These are phyloP conservation scores for Xerus rutilus DNA, from an alignment of 2,797 vertebrate species.

Conservation along the genomic window DNA sequence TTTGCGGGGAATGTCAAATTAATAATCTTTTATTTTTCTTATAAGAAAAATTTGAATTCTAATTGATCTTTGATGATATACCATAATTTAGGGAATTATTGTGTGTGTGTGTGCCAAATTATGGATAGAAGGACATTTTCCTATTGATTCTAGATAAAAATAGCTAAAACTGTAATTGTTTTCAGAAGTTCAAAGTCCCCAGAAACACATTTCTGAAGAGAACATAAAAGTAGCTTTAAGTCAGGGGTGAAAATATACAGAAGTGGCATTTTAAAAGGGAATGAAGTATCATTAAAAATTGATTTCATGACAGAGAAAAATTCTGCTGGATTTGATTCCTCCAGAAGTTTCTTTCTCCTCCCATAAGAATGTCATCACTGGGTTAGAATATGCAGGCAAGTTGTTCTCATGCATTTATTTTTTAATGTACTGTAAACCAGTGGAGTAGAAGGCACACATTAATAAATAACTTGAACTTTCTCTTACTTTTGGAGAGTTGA, in stretches of 20 bases:
- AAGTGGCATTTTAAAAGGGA: constrained; percentile 42
- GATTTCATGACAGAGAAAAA: constrained; percentile 12
- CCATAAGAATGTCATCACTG: not conserved
- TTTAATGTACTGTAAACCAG: constrained; percentile 50
- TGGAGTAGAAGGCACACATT: constrained; percentile 32
- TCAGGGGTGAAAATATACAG: not conserved
- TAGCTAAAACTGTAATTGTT: constrained; percentile 23
- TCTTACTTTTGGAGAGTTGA: constrained; percentile 42
- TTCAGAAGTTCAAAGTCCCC: constrained; percentile 59
- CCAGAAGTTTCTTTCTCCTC: not conserved
- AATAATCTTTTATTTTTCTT: constrained; percentile 20
- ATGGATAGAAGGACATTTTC: constrained; percentile 50
- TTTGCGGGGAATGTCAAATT: not conserved
- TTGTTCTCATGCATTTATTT: constrained; percentile 56
- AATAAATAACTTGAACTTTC: constrained; percentile 61
- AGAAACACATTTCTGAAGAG: not conserved
- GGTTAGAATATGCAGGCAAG: not conserved
- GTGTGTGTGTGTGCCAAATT: not conserved
- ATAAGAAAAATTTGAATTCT: constrained; percentile 43
- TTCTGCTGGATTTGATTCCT: not conserved
- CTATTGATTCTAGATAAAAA: constrained; percentile 39
- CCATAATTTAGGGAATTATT: not conserved
- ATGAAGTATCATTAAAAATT: not conserved
- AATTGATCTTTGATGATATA: not conserved
- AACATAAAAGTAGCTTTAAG: constrained; percentile 27